These are phyloP conservation scores for Amphiprion ocellaris DNA, from an alignment of 2,113 vertebrate genomes.

Conservation along the genomic window DNA sequence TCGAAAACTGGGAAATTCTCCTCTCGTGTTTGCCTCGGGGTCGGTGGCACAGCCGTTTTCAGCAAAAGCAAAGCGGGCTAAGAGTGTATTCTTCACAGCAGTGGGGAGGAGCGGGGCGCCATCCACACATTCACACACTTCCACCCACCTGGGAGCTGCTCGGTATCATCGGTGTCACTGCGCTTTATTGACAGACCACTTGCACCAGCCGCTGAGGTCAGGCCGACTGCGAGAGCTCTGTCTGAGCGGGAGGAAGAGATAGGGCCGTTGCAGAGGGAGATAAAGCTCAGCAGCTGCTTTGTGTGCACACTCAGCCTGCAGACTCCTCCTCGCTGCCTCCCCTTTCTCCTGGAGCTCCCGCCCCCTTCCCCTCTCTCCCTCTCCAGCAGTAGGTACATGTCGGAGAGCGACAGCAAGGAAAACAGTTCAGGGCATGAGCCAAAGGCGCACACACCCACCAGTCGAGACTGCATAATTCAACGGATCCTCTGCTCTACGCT, in stretches of 20 bases:
- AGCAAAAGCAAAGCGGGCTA: not conserved
- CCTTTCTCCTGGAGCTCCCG: slow-evolving; percentile 20
- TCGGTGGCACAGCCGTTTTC: not conserved
- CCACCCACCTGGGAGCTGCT: slow-evolving; percentile 40
- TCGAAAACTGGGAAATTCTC: not conserved
- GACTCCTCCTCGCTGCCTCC: slow-evolving; percentile 71
- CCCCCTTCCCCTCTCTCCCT: slow-evolving; percentile 35
- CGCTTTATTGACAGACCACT: slow-evolving; percentile 55
- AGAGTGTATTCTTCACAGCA: slow-evolving; percentile 13
- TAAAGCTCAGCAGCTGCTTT: slow-evolving; percentile 53
- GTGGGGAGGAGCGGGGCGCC: not conserved
- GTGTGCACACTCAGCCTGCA: slow-evolving; percentile 11
- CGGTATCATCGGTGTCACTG: slow-evolving; percentile 38
- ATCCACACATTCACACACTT: not conserved
- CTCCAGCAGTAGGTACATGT: slow-evolving; percentile 67
- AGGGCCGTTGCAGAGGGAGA: slow-evolving; percentile 50
- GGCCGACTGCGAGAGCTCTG: slow-evolving; percentile 16
- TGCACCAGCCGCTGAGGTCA: slow-evolving; percentile 49
- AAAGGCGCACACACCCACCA: slow-evolving; percentile 74
- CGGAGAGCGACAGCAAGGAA: slow-evolving; percentile 71
- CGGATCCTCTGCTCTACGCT: slow-evolving; percentile 52
- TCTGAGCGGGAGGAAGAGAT: slow-evolving; percentile 39
- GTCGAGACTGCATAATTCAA: slow-evolving; percentile 59
- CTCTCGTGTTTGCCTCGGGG: not conserved
- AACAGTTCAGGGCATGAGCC: slow-evolving; percentile 76